Conservation (phyloP, 2,113 vertebrate genomes). For the Psephotus haematonotus region DNA sequence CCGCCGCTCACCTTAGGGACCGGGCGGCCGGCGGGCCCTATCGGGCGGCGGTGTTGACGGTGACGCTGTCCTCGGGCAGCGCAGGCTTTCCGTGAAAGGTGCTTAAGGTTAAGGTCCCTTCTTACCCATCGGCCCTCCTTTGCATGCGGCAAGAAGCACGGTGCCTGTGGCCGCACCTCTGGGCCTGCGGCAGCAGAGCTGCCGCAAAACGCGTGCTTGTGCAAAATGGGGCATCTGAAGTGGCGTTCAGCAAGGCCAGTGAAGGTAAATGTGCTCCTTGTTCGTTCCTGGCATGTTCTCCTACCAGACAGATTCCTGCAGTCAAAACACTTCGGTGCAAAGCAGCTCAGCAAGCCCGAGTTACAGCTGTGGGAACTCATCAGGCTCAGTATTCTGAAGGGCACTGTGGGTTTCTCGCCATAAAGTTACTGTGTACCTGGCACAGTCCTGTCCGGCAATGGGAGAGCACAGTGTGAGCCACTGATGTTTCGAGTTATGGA, state of each 20-base stretch:
- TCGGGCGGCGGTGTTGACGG: accelerated
- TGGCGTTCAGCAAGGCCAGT: background rate
- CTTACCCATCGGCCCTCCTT: background rate
- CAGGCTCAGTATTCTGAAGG: background rate
- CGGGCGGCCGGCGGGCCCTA: accelerated
- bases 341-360: background rate
- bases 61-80: accelerated
- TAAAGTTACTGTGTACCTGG: background rate
- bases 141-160: accelerated
- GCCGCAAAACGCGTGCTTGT: background rate
- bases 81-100: accelerated
- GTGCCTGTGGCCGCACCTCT: accelerated
- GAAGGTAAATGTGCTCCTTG: background rate
- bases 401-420: background rate
- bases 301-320: background rate
- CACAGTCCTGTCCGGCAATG: background rate
- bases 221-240: background rate
- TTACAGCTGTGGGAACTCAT: background rate
- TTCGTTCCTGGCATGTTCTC: background rate
- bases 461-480: background rate
- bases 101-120: background rate
- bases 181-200: background rate
- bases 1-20: accelerated
- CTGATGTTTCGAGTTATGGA: background rate
- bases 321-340: background rate